A percentile compares a stretch with the other conserved stretches of the same genome.
These are phyloP conservation scores for Rafetus swinhoei DNA, from an alignment of 2,113 vertebrate genomes.

Conservation along the genomic window DNA sequence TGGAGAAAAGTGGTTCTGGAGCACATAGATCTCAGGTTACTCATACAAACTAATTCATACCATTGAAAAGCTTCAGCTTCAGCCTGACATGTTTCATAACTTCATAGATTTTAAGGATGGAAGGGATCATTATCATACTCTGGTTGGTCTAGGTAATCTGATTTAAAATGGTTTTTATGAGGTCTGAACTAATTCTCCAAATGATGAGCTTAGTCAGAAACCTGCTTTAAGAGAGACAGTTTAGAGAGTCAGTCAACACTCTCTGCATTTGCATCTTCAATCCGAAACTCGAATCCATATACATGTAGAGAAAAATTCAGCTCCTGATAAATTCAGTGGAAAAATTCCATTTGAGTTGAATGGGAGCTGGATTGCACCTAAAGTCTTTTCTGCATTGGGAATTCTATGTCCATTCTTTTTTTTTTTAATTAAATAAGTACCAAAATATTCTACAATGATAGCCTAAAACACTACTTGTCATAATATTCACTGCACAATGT, in stretches of 20 bases:
- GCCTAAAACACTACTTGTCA: neutral
- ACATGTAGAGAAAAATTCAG: neutral
- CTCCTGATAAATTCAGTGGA: neutral
- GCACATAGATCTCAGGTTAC: neutral
- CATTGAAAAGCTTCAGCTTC: neutral
- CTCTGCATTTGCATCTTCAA: neutral
- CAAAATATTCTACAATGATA: neutral
- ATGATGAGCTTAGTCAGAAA: neutral
- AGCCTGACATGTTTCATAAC: neutral
- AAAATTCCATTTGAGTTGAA: neutral
- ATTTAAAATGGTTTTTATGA: neutral
- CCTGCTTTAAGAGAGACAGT: neutral
- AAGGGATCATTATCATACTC: neutral
- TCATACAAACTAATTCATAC: neutral
- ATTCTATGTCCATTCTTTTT: neutral
- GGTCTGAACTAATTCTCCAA: neutral
- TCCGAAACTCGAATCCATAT: neutral
- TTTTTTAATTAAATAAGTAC: neutral
- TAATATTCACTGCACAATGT: neutral
- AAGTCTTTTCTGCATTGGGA: neutral
- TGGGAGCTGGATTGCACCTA: neutral
- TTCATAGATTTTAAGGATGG: neutral
- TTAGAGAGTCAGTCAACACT: neutral
- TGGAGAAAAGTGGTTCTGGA: neutral
- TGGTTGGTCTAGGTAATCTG: neutral